These are phyloP conservation scores for Corapipo altera DNA, from an alignment of 2,113 vertebrate species.

Conservation along the genomic window DNA sequence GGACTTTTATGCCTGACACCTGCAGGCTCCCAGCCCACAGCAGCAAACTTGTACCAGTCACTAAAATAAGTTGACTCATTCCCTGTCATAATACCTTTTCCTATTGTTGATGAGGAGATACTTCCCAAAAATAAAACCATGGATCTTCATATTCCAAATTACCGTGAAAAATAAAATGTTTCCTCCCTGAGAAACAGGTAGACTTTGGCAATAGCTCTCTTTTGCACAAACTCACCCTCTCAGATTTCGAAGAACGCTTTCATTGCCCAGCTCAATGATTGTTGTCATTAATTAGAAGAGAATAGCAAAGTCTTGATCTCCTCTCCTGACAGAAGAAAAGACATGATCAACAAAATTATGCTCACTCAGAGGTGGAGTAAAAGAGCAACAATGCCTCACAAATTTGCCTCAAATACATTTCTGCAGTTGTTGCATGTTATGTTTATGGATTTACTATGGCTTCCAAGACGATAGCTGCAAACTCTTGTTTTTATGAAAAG, in stretches of 20 bases:
- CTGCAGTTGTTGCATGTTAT: neutral
- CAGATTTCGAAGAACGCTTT: neutral
- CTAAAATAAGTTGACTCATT: neutral
- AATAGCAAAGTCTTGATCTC: neutral
- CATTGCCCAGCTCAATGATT: neutral
- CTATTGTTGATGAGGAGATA: neutral
- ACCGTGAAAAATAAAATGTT: neutral
- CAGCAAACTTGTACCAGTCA: neutral
- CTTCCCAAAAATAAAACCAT: neutral
- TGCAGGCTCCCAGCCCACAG: neutral
- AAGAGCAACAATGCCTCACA: neutral
- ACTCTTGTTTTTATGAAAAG: neutral
- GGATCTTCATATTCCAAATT: neutral
- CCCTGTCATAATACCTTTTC: neutral
- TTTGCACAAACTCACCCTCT: neutral
- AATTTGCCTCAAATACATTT: neutral
- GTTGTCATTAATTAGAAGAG: neutral
- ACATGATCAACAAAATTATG: neutral
- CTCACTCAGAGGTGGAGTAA: neutral
- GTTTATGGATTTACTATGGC: neutral
- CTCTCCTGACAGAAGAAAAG: neutral
- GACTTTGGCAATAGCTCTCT: neutral
- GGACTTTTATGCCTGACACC: neutral
- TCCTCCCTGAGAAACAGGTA: neutral
- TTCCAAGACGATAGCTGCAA: neutral